Percentiles rank a stretch among this genome's conserved stretches.
These are phyloP conservation scores for Xenopus laevis DNA, from an alignment of 2,113 vertebrate genomes.

Conservation along the genomic window DNA sequence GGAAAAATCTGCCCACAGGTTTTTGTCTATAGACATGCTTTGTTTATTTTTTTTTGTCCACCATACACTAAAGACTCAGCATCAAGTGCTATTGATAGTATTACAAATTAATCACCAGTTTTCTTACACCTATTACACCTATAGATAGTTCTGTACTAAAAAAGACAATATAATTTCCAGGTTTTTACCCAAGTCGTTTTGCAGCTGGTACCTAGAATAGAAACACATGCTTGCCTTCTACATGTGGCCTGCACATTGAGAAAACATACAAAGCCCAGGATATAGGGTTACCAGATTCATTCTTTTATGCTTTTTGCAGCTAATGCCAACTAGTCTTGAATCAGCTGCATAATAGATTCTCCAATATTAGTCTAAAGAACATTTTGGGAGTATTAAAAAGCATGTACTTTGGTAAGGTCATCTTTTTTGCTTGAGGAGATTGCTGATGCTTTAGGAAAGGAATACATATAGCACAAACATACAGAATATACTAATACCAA, in stretches of 20 bases:
- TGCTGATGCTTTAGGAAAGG: too few species aligned
- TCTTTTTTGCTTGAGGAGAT: too few species aligned
- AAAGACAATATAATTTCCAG: background rate
- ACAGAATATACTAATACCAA: too few species aligned
- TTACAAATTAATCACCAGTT: too few species aligned
- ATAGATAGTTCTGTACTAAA: too few species aligned
- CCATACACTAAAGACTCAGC: too few species aligned
- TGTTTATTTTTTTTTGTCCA: too few species aligned
- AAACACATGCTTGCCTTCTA: background rate
- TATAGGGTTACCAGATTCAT: constrained; percentile 7
- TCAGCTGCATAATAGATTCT: constrained; percentile 12
- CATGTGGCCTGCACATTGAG: constrained; percentile 30
- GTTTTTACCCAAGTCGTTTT: background rate
- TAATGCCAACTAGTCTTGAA: constrained; percentile 11
- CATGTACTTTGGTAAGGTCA: background rate
- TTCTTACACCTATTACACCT: too few species aligned
- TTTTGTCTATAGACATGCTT: too few species aligned
- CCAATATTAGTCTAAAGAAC: background rate
- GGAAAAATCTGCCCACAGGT: too few species aligned
- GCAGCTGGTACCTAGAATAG: background rate
- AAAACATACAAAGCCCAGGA: constrained; percentile 2
- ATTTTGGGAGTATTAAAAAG: background rate
- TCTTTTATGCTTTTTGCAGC: background rate
- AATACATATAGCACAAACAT: too few species aligned
- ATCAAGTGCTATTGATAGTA: too few species aligned